phyloP scores from a whole-genome alignment of 2,888 invertebrate species.

The Macropis europaea region DNA sequence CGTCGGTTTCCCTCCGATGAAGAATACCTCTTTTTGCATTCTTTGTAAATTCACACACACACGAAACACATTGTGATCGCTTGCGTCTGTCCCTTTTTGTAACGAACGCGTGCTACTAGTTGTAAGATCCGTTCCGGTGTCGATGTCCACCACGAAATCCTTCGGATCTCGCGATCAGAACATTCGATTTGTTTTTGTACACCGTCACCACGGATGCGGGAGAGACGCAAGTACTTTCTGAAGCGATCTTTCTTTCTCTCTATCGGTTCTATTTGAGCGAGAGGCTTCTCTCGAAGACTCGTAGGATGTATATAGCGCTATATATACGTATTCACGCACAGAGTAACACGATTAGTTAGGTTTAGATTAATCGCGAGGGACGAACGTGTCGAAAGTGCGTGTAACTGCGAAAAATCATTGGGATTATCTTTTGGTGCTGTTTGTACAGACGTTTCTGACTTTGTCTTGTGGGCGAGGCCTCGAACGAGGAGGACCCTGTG shows the following conservation, averaged over 20 bases:
- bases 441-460: too few species aligned
- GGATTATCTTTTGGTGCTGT: too few species aligned
- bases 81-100: conserved; percentile 2
- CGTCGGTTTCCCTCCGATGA: background rate
- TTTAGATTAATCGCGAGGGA: conserved; percentile 8
- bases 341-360: conserved; percentile 16
- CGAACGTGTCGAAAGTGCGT: conserved; percentile 2
- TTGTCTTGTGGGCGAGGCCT: too few species aligned
- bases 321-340: conserved; percentile 8
- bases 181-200: too few species aligned
- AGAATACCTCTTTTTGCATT: conserved; percentile 18
- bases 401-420: background rate
- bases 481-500: conserved; percentile 14
- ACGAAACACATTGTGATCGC: background rate
- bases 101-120: background rate
- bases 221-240: too few species aligned
- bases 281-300: conserved; percentile 12
- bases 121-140: too few species aligned
- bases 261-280: background rate
- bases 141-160: too few species aligned
- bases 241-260: background rate
- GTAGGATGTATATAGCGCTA: background rate
- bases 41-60: conserved; percentile 13
- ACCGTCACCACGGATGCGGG: background rate
- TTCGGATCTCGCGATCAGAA: too few species aligned